Evolutionary conservation across 1,140 invertebrate species (phyloP), one percentile per base, ranked within the genome.

Genomic region (Metopolophium dirhodum): DNA sequence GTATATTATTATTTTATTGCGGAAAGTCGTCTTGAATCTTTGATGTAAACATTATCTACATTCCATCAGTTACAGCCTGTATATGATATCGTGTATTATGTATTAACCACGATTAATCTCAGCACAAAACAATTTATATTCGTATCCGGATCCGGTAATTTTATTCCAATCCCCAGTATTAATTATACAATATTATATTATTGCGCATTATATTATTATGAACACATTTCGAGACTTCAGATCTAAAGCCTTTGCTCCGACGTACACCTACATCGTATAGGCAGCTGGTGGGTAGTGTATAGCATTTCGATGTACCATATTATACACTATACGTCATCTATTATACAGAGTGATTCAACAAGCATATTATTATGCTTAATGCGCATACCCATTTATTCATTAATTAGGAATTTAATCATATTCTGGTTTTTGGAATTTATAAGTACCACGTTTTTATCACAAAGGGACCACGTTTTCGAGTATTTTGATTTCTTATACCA

Each of bases 301-400:
- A 68, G 11, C 30, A 30, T 68, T n/a, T 68, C 0, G 0, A 4
- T 14, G 4, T n/a, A 68, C 0, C 0, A 0, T 6, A 22, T n/a
- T 6, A 22, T n/a, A n/a, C 26, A 61, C 26, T 61, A 14, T n/a
- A 18, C 61, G 18, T n/a, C 2, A 18, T n/a, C 11, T 26, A 68
- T 68, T n/a, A 68, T n/a, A 68, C 61, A 18, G 4, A 3, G 14
- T 1, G 6, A n/a, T n/a, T 18, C 11, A n/a, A 1, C 30, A n/a
- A n/a, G 4, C 41, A 41, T 41, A 3, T 41, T 41, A 3, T 41
- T 4, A 6, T n/a, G 30, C 14, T 6, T 14, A n/a, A 18, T n/a
- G 30, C 14, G 0, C 30, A n/a, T n/a, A 4, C 14, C 4, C 0
- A 68, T 18, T 68, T 54, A 26, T 30, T 30, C 3, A 0, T 61